These are phyloP conservation scores for Oligia fasciuncula DNA, from an alignment of 2,888 invertebrate species.

Conservation along the genomic window DNA sequence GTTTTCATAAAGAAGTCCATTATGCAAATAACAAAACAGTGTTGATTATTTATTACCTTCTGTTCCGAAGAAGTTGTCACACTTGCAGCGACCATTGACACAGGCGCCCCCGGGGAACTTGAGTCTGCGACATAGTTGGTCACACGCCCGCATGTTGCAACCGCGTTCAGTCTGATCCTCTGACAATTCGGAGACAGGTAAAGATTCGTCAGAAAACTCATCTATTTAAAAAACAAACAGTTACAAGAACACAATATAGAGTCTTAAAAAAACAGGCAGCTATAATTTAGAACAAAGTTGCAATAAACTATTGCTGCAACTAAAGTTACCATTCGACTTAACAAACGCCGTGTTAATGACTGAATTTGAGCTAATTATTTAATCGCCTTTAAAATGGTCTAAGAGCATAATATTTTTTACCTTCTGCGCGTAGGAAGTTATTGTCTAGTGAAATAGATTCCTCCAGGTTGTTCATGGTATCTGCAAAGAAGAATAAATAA, in stretches of 20 bases:
- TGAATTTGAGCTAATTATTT: not conserved
- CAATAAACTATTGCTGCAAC: not conserved
- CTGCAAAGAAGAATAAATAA: not conserved
- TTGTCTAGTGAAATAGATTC: not conserved
- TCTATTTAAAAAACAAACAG: not conserved
- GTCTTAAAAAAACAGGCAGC: not conserved
- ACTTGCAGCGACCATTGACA: conserved; percentile 41
- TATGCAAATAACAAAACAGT: not conserved
- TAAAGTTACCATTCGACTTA: not conserved
- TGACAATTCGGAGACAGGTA: conserved; percentile 5
- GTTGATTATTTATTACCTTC: conserved; percentile 29
- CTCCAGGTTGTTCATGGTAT: not conserved
- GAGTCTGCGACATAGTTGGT: conserved; percentile 34
- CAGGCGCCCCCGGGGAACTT: conserved; percentile 32
- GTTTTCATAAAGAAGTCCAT: not conserved
- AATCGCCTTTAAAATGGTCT: not conserved
- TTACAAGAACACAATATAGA: not conserved
- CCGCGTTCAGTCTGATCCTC: not conserved
- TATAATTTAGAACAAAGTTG: not conserved
- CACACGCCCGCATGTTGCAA: conserved; percentile 13
- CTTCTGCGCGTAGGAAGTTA: conserved; percentile 32
- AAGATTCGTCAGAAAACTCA: not conserved
- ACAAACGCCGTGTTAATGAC: not conserved
- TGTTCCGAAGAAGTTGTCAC: conserved; percentile 26
- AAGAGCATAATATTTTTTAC: not conserved